Conservation (phyloP, 2,888 invertebrate genomes). For the Polydrusus tereticollis region DNA sequence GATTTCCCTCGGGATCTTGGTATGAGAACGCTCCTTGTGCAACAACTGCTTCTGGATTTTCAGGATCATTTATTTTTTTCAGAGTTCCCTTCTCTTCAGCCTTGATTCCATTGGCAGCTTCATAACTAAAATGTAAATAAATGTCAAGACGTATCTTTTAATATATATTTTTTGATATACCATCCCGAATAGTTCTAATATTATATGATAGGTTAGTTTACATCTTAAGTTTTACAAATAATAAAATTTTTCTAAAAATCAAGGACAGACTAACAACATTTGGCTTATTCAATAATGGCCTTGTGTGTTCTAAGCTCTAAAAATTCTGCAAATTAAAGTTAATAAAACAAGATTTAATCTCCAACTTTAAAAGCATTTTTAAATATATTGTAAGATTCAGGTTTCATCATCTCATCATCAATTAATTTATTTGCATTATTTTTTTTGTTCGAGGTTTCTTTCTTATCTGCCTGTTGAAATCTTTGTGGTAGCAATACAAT, state of each 20-base stretch:
- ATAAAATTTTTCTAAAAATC: too few species aligned
- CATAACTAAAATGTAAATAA: slow-evolving; percentile 73
- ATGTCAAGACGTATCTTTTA: too few species aligned
- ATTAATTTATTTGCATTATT: background rate
- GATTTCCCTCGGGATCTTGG: slow-evolving; percentile 79
- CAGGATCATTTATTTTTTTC: slow-evolving; percentile 79
- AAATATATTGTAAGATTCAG: background rate
- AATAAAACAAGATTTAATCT: too few species aligned
- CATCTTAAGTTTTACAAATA: too few species aligned
- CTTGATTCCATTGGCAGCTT: slow-evolving; percentile 86
- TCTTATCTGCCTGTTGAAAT: background rate
- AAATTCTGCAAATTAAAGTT: too few species aligned
- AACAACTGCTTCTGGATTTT: slow-evolving; percentile 76
- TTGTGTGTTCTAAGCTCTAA: too few species aligned
- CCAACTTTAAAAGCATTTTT: background rate
- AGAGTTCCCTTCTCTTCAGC: slow-evolving; percentile 83
- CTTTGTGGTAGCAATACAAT: background rate
- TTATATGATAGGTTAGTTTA: too few species aligned
- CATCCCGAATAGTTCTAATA: too few species aligned
- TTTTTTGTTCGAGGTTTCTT: background rate
- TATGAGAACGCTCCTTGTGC: slow-evolving; percentile 78
- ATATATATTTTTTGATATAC: too few species aligned
- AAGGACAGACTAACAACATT: too few species aligned
- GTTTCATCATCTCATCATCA: background rate
- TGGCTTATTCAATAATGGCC: too few species aligned